phyloP scores from a whole-genome alignment of 2,113 vertebrate species.

The Balaenoptera acutorostrata region DNA sequence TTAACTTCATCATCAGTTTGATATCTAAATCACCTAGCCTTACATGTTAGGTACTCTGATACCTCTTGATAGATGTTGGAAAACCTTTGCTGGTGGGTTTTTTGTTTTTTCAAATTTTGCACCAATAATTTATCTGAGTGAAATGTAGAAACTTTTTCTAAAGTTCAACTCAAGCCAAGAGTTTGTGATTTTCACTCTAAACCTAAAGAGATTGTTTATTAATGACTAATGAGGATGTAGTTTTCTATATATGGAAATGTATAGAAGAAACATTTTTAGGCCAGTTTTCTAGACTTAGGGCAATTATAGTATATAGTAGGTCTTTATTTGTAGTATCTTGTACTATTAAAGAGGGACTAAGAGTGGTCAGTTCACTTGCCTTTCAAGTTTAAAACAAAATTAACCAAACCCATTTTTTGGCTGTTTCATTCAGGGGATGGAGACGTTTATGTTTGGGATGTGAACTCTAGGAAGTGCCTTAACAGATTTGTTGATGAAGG shows the following conservation, averaged over 20 bases:
- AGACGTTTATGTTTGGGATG: slow-evolving; percentile 94
- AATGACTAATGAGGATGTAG: neutral
- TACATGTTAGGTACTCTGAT: neutral
- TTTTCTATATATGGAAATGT: neutral
- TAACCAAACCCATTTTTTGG: neutral
- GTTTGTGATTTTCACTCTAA: neutral
- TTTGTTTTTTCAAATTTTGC: neutral
- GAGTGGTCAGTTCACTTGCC: neutral
- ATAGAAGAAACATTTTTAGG: slow-evolving; percentile 9
- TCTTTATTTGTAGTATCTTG: neutral
- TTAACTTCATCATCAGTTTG: neutral
- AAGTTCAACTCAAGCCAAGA: neutral
- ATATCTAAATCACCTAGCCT: neutral
- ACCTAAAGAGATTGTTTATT: neutral
- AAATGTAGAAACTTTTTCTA: neutral
- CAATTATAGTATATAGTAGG: neutral
- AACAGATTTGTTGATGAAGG: slow-evolving; percentile 93
- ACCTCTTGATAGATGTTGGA: neutral
- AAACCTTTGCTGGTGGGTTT: neutral
- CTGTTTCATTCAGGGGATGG: slow-evolving; percentile 85
- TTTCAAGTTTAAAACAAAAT: slow-evolving; percentile 24
- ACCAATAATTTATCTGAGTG: neutral
- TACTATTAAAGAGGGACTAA: neutral
- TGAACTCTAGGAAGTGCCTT: slow-evolving; percentile 89
- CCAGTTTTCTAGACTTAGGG: neutral